Conservation (phyloP, 2,888 invertebrate genomes). For the Lomographa bimaculata region DNA sequence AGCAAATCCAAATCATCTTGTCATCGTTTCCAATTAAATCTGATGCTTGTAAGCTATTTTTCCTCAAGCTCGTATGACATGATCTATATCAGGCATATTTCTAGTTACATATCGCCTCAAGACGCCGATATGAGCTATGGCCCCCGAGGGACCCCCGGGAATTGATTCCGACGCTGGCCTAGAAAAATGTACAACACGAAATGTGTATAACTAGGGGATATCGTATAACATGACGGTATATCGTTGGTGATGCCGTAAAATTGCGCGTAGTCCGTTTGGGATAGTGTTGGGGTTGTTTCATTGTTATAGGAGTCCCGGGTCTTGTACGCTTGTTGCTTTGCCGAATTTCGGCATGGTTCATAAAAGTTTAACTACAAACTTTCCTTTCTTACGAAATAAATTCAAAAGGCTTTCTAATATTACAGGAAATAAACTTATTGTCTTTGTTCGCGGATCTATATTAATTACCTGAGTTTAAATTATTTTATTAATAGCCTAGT, state of each 20-base stretch:
- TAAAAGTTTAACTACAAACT: no score
- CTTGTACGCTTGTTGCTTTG: constrained; percentile 4
- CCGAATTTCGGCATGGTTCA: no score
- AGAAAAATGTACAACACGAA: constrained; percentile 47
- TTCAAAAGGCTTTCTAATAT: no score
- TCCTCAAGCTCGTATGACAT: constrained; percentile 22
- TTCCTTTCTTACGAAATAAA: no score
- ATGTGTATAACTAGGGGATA: constrained; percentile 33
- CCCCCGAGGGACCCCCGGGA: constrained; percentile 45
- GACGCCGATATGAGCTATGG: constrained; percentile 53
- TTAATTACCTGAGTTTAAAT: no score
- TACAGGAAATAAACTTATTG: no score
- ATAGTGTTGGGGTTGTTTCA: constrained; percentile 5
- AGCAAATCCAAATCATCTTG: no score
- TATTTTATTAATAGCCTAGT: no score
- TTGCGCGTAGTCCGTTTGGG: constrained; percentile 29
- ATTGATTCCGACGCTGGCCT: constrained; percentile 50
- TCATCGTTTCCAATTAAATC: no score
- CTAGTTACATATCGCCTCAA: constrained; percentile 40
- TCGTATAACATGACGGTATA: constrained; percentile 24
- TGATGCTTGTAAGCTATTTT: no score
- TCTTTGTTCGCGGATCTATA: no score
- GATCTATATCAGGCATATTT: constrained; percentile 29
- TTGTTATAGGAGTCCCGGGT: constrained; percentile 9
- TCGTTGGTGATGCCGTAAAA: constrained; percentile 36